Evolutionary conservation across 2,888 invertebrate species (phyloP), one percentile per base, ranked within the genome.

Genomic region (Caenorhabditis afra): DNA sequence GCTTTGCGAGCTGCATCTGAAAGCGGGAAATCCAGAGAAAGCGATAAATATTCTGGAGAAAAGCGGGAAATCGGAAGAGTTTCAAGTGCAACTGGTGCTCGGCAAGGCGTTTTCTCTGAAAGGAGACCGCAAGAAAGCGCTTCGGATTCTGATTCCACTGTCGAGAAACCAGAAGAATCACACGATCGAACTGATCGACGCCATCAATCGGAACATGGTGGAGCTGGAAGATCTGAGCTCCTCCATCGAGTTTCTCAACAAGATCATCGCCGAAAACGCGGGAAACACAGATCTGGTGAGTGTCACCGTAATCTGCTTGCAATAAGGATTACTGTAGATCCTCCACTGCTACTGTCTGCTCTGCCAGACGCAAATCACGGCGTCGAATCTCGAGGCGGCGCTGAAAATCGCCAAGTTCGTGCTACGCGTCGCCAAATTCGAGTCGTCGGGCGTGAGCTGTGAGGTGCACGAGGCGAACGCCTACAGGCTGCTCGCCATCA

Each of bases 321-420:
- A 18, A 29, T 29, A 3, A 29, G 7, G 7, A 29, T 29, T 35
- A 18, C 50, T 68, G 39, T 53, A 71, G 71, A 20, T 49, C 20
- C 66, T 78, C 22, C 78, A 78, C 47, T 71, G 61, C 37, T 71
- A 71, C 66, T 58, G 66, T 52, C 66, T 71, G 1, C 71, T 79
- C 12, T 79, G 78, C 22, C 78, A 73, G 35, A 73, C 73, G 12
- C 71, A 73, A 52, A 73, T 79, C 8, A 64, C 57, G 11, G 71
- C 71, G n/a, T 29, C 55, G 11, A 79, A 79, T 23, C 45, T 73
- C 10, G 50, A 53, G 52, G 67, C 57, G 3, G 47, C 78, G 0
- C 53, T 79, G 52, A 79, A 79, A 79, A 67, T 73, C 12, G 78
- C 66, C 12, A 78, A 78, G 66, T 47, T 57, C 23, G 55, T 78